These are phyloP conservation scores for Scaptodrosophila latifasciaeformis DNA, from an alignment of 2,888 invertebrate species.

Conservation along the genomic window DNA sequence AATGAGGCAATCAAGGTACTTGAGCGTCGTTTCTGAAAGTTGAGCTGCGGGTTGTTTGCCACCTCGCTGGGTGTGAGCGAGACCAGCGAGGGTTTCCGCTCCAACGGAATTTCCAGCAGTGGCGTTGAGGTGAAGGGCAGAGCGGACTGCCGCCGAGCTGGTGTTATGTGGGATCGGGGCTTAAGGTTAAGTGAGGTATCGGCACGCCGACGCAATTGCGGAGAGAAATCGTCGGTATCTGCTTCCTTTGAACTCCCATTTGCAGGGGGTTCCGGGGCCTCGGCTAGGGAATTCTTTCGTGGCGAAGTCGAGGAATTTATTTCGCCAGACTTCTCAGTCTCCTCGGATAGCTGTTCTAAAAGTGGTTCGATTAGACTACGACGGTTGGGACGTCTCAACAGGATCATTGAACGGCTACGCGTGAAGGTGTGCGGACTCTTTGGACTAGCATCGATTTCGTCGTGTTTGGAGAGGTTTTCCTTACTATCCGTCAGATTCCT, in stretches of 20 bases:
- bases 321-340: conserved; percentile 67
- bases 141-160: conserved; percentile 43
- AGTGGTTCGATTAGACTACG: conserved; percentile 73
- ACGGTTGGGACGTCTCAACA: conserved; percentile 71
- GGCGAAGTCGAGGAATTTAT: conserved; percentile 63
- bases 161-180: conserved; percentile 37
- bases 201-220: conserved; percentile 37
- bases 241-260: not conserved
- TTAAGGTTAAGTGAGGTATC: conserved; percentile 34
- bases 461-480: conserved; percentile 68
- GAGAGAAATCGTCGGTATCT: conserved; percentile 27
- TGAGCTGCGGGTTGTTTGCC: conserved; percentile 60
- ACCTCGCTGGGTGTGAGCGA: conserved; percentile 41
- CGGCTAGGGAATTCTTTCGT: conserved; percentile 59
- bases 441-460: conserved; percentile 28
- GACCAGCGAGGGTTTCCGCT: conserved; percentile 47
- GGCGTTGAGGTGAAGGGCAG: conserved; percentile 62
- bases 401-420: conserved; percentile 73
- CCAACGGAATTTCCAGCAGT: conserved; percentile 32
- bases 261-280: not conserved
- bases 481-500: conserved; percentile 73
- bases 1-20: conserved; percentile 70
- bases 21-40: conserved; percentile 70
- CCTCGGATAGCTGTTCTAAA: conserved; percentile 73
- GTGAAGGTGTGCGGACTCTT: conserved; percentile 70